Evolutionary conservation across 2,797 vertebrate genomes (phyloP).

Genomic region (Argentina silus): DNA sequence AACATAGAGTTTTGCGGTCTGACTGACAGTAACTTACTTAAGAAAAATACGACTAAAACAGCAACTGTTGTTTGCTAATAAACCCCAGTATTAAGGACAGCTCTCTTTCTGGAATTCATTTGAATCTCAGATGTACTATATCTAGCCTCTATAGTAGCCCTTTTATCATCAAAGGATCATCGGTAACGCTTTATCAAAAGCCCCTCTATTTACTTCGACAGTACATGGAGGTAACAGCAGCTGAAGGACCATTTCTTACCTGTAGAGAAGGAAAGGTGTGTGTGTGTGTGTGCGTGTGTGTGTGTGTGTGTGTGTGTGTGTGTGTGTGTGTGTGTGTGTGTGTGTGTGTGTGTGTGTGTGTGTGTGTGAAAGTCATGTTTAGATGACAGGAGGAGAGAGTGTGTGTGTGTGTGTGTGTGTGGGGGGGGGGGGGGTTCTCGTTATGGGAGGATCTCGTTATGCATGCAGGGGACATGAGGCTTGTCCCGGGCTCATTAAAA

Average conservation of each 20-base stretch:
- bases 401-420: slow-evolving; percentile 48
- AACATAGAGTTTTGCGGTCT: slow-evolving; percentile 11
- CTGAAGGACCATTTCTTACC: too few relatives aligned
- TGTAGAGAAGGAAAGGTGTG: too few relatives aligned
- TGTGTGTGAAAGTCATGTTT: neutral
- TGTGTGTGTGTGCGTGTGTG: neutral
- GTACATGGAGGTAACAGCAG: too few relatives aligned
- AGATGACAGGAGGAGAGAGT: slow-evolving; percentile 14
- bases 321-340: slow-evolving; percentile 31
- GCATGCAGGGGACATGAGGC: slow-evolving; percentile 47
- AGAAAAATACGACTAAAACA: too few relatives aligned
- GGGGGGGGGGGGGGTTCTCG: slow-evolving; percentile 29
- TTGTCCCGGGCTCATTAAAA: slow-evolving; percentile 57
- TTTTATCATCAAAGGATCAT: too few relatives aligned
- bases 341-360: neutral
- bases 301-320: slow-evolving; percentile 21
- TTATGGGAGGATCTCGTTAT: slow-evolving; percentile 47
- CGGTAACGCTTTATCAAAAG: too few relatives aligned
- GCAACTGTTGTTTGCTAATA: too few relatives aligned
- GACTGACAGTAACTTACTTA: neutral
- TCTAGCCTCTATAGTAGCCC: too few relatives aligned
- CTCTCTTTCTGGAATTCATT: too few relatives aligned
- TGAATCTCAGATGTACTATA: too few relatives aligned
- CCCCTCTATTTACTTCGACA: too few relatives aligned
- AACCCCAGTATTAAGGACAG: too few relatives aligned